phyloP scores from a whole-genome alignment of 2,797 vertebrate genomes.

The Catostomus latipinnis region DNA sequence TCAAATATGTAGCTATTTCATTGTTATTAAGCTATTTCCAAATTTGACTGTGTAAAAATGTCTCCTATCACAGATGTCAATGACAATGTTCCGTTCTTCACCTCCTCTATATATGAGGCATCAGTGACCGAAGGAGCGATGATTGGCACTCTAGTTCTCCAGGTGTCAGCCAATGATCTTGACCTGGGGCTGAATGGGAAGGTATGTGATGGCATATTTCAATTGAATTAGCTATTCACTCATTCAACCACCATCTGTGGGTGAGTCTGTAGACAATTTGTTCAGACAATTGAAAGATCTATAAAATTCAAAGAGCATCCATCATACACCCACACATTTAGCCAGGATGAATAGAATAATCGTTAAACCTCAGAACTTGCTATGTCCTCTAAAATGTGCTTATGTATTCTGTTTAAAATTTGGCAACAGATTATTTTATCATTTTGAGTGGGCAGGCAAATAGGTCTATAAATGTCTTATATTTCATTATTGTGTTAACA shows the following conservation, averaged over 20 bases:
- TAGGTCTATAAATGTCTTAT: neutral
- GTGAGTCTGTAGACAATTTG: conserved; percentile 11
- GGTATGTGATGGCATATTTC: conserved; percentile 67
- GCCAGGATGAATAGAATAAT: neutral
- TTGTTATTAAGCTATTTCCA: neutral
- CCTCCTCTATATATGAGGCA: conserved; percentile 89
- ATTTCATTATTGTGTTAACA: neutral
- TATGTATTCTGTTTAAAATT: conserved; percentile 15
- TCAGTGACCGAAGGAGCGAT: conserved; percentile 84
- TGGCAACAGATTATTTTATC: neutral
- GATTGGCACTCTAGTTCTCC: conserved; percentile 82
- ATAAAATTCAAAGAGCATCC: neutral
- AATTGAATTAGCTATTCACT: neutral
- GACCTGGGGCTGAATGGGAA: conserved; percentile 88
- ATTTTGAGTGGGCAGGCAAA: neutral
- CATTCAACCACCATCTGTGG: neutral
- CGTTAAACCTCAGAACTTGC: neutral
- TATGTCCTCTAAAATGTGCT: neutral
- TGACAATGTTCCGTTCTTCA: conserved; percentile 92
- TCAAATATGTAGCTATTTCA: neutral
- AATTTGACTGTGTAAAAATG: neutral
- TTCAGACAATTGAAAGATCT: neutral
- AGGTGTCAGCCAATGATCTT: conserved; percentile 85
- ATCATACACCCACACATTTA: neutral
- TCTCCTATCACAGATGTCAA: conserved; percentile 82